Percentiles rank a stretch among this genome's conserved stretches.
Conservation (phyloP, 2,888 invertebrate genomes). For the Dicyrtomina minuta region DNA sequence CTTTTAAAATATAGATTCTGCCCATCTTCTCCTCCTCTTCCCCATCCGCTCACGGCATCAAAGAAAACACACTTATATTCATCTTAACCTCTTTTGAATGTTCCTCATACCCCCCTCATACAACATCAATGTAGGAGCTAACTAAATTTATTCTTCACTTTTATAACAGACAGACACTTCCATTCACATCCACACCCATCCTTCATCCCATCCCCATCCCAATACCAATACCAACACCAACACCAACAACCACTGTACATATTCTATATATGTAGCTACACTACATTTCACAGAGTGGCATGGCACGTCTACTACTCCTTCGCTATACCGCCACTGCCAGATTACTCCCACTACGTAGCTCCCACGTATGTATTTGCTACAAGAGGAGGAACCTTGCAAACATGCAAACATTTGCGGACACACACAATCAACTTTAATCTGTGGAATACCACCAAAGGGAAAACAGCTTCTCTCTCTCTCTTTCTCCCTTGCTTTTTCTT, state of each 20-base stretch:
- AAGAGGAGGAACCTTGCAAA: background rate
- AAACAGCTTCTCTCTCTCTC: conserved; percentile 10
- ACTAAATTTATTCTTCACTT: too few species aligned
- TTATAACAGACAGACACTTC: too few species aligned
- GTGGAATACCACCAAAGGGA: conserved; percentile 23
- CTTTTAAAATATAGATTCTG: conserved; percentile 37
- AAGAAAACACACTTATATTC: conserved; percentile 31
- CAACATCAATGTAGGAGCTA: too few species aligned
- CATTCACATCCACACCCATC: background rate
- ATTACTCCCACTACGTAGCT: too few species aligned
- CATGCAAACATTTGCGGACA: conserved; percentile 23
- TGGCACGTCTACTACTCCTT: too few species aligned
- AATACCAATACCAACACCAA: background rate
- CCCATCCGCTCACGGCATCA: conserved; percentile 26
- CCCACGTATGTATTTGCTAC: too few species aligned
- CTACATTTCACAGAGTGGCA: too few species aligned
- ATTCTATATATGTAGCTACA: too few species aligned
- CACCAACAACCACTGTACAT: background rate
- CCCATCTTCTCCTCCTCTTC: conserved; percentile 30
- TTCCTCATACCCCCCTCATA: conserved; percentile 3
- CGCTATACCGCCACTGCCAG: too few species aligned
- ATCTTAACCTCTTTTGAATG: conserved; percentile 20
- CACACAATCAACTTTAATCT: conserved; percentile 24
- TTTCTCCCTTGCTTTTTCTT: too few species aligned
- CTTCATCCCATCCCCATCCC: background rate